Conservation (phyloP, 1,140 invertebrate genomes). For the Drosophila persimilis region DNA sequence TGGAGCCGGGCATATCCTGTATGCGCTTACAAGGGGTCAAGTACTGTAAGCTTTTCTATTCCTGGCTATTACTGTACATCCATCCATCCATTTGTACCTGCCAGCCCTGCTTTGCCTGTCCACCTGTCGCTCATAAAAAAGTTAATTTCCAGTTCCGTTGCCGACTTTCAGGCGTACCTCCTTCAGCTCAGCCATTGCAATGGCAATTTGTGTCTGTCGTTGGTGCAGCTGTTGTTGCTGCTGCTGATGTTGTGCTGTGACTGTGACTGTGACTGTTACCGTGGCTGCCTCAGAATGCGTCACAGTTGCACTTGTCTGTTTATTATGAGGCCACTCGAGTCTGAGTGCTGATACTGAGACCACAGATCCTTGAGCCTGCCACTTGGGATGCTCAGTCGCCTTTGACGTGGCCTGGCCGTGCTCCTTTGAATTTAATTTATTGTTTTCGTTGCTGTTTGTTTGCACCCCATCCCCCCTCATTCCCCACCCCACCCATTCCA, state of each 20-base stretch:
- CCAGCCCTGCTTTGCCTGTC: neutral
- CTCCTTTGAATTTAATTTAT: constrained; percentile 78
- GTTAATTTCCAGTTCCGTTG: constrained; percentile 12
- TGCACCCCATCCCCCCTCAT: constrained; percentile 1
- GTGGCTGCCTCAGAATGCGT: constrained; percentile 33
- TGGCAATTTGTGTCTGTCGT: constrained; percentile 17
- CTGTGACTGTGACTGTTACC: neutral
- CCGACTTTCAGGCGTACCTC: neutral
- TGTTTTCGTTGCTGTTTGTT: constrained; percentile 57
- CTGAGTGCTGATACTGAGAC: constrained; percentile 51
- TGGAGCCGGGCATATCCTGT: too few relatives aligned
- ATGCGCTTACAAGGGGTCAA: too few relatives aligned
- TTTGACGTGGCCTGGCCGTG: constrained; percentile 59
- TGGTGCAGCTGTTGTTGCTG: constrained; percentile 13
- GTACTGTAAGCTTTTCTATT: too few relatives aligned
- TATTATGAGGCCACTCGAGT: constrained; percentile 70
- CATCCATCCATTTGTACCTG: too few relatives aligned
- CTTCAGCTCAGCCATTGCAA: constrained; percentile 7
- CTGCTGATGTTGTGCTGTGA: constrained; percentile 18
- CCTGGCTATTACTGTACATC: too few relatives aligned
- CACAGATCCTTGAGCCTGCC: constrained; percentile 53
- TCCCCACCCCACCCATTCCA: neutral
- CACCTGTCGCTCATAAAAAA: constrained; percentile 17
- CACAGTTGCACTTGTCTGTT: constrained; percentile 66
- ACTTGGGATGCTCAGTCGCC: constrained; percentile 45